These are phyloP conservation scores for Lethenteron camtschaticum DNA, from an alignment of 2,113 vertebrate genomes.

Conservation along the genomic window DNA sequence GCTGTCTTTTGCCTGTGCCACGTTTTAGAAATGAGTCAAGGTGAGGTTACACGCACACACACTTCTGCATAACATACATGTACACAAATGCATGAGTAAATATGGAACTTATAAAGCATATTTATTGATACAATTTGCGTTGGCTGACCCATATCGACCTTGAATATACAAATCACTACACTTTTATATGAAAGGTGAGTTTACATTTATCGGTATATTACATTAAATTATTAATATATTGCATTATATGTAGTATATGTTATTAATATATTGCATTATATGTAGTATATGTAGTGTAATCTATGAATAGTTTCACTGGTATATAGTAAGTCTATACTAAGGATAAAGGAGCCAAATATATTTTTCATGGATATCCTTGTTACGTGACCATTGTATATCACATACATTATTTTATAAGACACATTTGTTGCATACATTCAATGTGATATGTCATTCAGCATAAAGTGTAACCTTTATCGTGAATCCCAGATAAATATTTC, in stretches of 20 bases:
- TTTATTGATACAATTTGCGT: background rate
- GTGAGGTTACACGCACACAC: slow-evolving; percentile 15
- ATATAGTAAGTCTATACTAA: too few relatives aligned
- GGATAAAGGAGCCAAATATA: too few relatives aligned
- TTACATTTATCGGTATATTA: background rate
- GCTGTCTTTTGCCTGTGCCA: slow-evolving; percentile 31
- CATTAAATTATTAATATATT: background rate
- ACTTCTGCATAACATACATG: background rate
- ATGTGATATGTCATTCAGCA: too few relatives aligned
- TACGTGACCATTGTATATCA: background rate
- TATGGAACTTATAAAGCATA: background rate
- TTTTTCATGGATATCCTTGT: background rate
- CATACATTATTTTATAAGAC: background rate
- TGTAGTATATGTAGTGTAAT: too few relatives aligned
- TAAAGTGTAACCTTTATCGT: too few relatives aligned
- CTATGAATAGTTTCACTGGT: too few relatives aligned
- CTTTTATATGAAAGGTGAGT: slow-evolving; percentile 3
- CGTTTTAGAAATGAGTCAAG: slow-evolving; percentile 28
- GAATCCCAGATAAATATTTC: too few relatives aligned
- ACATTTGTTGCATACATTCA: too few relatives aligned
- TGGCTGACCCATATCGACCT: background rate
- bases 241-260: too few relatives aligned
- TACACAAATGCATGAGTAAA: background rate
- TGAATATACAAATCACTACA: slow-evolving; percentile 1
- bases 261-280: background rate